A percentile compares a stretch with the other conserved stretches of the same genome.
Evolutionary conservation across 1,140 invertebrate species (phyloP).

Genomic region (Vanessa atalanta): DNA sequence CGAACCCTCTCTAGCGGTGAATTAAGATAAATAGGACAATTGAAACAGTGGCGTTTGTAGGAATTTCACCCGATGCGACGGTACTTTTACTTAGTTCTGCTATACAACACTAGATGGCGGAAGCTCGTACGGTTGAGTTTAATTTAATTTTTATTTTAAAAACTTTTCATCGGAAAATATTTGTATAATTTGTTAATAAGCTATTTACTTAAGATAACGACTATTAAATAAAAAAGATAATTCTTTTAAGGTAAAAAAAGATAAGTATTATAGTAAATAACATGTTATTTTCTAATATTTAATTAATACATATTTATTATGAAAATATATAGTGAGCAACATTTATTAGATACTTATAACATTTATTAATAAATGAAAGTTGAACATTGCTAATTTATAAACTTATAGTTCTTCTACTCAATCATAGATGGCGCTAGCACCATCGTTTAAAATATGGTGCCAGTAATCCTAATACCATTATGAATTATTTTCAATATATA

Average conservation of each 20-base stretch:
- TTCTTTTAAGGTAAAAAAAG: no score
- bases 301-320: no score
- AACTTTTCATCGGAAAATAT: not conserved
- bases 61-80: not conserved
- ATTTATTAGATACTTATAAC: no score
- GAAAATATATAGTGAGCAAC: no score
- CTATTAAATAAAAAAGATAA: no score
- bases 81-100: constrained; percentile 38
- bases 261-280: no score
- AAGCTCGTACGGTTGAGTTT: not conserved
- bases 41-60: not conserved
- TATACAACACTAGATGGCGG: constrained; percentile 47
- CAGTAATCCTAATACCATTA: no score
- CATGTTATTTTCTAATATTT: no score
- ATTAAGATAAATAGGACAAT: not conserved
- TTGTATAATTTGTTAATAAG: not conserved
- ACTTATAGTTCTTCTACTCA: constrained; percentile 44
- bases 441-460: not conserved
- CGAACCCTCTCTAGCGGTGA: constrained; percentile 24
- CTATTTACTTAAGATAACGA: no score
- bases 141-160: not conserved
- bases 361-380: no score
- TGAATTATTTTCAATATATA: no score
- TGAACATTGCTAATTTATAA: no score
- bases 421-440: constrained; percentile 56